Evolutionary conservation across 64 coral and sea anemone genomes (phyloP).

Genomic region (Porites australiensis): DNA sequence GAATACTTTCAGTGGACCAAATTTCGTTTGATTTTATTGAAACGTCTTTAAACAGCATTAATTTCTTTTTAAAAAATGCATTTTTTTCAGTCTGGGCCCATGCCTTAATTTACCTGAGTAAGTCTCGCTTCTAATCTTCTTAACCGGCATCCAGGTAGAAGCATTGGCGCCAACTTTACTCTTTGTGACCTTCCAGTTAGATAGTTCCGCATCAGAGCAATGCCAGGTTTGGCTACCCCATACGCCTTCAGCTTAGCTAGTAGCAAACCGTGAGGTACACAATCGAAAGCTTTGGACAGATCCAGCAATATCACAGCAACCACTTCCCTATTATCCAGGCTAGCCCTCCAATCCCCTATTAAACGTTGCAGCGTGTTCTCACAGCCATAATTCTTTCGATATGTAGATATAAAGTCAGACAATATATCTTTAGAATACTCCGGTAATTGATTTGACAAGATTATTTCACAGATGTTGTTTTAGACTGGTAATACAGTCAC

Average conservation of each 20-base stretch:
- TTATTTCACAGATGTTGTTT: conserved; percentile 52
- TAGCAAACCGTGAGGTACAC: neutral
- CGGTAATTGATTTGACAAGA: conserved; percentile 35
- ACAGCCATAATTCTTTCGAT: conserved; percentile 33
- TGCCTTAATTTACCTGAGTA: conserved; percentile 2
- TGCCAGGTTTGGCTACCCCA: neutral
- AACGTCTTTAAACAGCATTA: neutral
- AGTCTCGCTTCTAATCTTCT: too few relatives aligned
- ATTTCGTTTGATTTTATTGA: neutral
- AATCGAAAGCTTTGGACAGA: neutral
- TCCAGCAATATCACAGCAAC: conserved; percentile 36
- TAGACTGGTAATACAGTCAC: conserved; percentile 33
- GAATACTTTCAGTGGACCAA: neutral
- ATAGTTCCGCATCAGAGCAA: conserved; percentile 6
- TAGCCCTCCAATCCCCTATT: conserved; percentile 36
- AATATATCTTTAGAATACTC: conserved; percentile 11
- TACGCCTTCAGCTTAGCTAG: conserved; percentile 9
- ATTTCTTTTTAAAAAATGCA: conserved; percentile 5
- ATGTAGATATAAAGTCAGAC: conserved; percentile 63
- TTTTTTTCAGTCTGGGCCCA: conserved; percentile 2
- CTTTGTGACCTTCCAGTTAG: neutral
- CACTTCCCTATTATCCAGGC: conserved; percentile 40
- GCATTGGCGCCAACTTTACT: neutral
- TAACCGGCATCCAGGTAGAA: neutral
- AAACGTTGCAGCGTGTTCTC: conserved; percentile 25